A percentile compares a stretch with the other conserved stretches of the same genome.
These are phyloP conservation scores for Odiellus spinosus DNA, from an alignment of 2,888 invertebrate species.

Conservation along the genomic window DNA sequence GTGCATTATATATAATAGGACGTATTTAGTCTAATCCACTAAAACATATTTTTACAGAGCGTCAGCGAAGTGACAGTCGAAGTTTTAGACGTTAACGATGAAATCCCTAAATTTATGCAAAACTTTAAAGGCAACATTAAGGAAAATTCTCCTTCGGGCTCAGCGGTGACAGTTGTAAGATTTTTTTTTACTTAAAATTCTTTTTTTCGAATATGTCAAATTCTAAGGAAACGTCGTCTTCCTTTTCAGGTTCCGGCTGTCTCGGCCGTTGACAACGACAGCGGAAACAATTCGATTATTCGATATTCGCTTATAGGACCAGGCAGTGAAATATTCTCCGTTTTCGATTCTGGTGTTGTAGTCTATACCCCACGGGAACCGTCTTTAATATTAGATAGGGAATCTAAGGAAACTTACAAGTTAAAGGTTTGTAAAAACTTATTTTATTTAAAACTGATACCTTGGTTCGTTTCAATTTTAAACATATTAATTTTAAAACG, in stretches of 20 bases:
- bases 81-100: slow-evolving; percentile 24
- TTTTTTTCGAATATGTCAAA: not conserved
- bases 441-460: too few relatives aligned
- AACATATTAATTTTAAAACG: not conserved
- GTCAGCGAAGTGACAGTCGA: slow-evolving; percentile 23
- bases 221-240: not conserved
- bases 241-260: slow-evolving; percentile 40
- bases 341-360: slow-evolving; percentile 38
- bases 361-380: slow-evolving; percentile 19
- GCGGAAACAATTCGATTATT: slow-evolving; percentile 22
- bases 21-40: too few relatives aligned
- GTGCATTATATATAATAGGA: slow-evolving; percentile 5
- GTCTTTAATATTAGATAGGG: slow-evolving; percentile 17
- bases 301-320: slow-evolving; percentile 18
- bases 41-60: slow-evolving; percentile 14
- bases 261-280: slow-evolving; percentile 46
- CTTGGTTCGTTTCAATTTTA: not conserved
- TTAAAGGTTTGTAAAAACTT: slow-evolving; percentile 11
- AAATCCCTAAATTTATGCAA: slow-evolving; percentile 22
- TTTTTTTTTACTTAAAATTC: slow-evolving; percentile 19
- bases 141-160: slow-evolving; percentile 23
- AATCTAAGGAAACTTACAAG: slow-evolving; percentile 18
- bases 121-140: slow-evolving; percentile 21
- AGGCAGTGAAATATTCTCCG: slow-evolving; percentile 19
- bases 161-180: slow-evolving; percentile 22